These are phyloP conservation scores for Anhinga rufa DNA, from an alignment of 2,113 vertebrate species.

Conservation along the genomic window DNA sequence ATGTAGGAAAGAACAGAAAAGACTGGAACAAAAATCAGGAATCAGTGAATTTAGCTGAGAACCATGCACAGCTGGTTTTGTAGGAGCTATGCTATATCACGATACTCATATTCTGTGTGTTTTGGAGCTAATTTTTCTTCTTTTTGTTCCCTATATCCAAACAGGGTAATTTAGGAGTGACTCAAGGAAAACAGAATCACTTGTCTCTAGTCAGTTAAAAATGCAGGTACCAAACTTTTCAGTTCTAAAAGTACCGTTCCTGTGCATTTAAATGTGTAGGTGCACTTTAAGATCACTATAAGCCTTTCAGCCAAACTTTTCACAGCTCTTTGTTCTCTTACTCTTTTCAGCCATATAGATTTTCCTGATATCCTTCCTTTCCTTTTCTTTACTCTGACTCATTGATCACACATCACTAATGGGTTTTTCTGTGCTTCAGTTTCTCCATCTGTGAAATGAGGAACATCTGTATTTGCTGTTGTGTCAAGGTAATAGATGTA, in stretches of 20 bases:
- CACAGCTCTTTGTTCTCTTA: not conserved
- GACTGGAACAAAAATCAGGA: not conserved
- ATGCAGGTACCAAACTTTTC: not conserved
- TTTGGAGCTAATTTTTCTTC: not conserved
- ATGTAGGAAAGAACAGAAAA: not conserved
- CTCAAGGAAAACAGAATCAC: not conserved
- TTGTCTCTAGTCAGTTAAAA: not conserved
- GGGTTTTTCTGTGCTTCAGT: not conserved
- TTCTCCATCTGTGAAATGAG: not conserved
- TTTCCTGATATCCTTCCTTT: not conserved
- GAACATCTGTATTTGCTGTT: not conserved
- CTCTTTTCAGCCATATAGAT: not conserved
- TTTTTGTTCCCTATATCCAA: not conserved
- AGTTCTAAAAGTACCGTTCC: not conserved
- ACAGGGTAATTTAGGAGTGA: not conserved
- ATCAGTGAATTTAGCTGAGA: not conserved
- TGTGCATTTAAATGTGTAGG: not conserved
- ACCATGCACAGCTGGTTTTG: not conserved
- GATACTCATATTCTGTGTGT: not conserved
- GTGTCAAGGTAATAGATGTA: not conserved
- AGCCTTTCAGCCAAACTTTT: not conserved
- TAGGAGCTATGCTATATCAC: not conserved
- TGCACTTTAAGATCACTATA: not conserved
- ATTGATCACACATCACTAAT: conserved; percentile 21
- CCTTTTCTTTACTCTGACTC: conserved; percentile 13